Evolutionary conservation across 2,888 invertebrate genomes (phyloP), one percentile per base, ranked within the genome.

Genomic region (Dione juno): DNA sequence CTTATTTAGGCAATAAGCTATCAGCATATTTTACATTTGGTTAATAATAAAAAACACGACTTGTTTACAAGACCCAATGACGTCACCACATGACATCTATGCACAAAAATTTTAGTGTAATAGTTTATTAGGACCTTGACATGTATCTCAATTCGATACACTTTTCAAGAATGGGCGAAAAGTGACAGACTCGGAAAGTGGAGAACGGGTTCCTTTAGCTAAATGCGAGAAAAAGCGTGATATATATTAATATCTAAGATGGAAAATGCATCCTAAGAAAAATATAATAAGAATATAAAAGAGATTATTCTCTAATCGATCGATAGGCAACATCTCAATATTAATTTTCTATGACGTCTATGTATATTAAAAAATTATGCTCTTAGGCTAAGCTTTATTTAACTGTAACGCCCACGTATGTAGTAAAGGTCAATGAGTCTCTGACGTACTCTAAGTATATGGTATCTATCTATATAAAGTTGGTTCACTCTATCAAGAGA

Each of bases 361-460:
- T 1, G 45, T n/a, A 53, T 53, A 53, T 53, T 9, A 35, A 35
- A 54, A 54, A 54, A n/a, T n/a, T 37, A 37, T 37, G n/a, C 54
- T 54, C 10, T 11, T 37, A 54, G 37, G 35, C 13, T 54, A 37
- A 37, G n/a, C 50, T 21, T 50, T 5, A 37, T 37, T 37, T 54
- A 10, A 54, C 37, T 54, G 37, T n/a, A 54, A 37, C 37, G 16
- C 48, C 35, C 48, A 63, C 63, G 37, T n/a, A 37, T 21, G 50
- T 35, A 50, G 14, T 35, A 64, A 64, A 64, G 50, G 50, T 64
- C 63, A 64, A 16, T 50, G 35, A 45, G 63, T 50, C 35, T 35
- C 28, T 50, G 63, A 50, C 50, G 63, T 50, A 64, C 14, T 19
- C 21, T 40, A 13, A 14, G 8, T 59, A 21, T 43, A 43, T 43